phyloP scores from a whole-genome alignment of 2,797 vertebrate genomes.

The Melanotaenia pygmaea region DNA sequence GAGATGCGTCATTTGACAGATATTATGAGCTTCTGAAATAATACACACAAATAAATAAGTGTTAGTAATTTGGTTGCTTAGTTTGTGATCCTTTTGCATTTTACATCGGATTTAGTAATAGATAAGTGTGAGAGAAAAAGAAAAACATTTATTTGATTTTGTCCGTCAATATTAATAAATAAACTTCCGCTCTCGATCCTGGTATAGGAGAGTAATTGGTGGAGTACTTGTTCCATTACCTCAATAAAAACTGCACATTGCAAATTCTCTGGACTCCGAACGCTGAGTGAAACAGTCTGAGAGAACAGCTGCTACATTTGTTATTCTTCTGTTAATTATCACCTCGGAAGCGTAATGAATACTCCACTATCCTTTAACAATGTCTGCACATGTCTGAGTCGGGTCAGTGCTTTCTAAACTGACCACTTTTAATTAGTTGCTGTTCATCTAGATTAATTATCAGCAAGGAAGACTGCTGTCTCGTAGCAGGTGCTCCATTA shows the following conservation, averaged over 20 bases:
- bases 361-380: constrained; percentile 29
- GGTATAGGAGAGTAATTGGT: not conserved
- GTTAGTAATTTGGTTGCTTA: too few relatives aligned
- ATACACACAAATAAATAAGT: too few relatives aligned
- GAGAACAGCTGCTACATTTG: constrained; percentile 22
- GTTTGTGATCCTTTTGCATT: too few relatives aligned
- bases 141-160: too few relatives aligned
- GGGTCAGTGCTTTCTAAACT: constrained; percentile 14
- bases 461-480: constrained; percentile 18
- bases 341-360: constrained; percentile 3
- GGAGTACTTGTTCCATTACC: not conserved
- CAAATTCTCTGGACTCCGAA: not conserved
- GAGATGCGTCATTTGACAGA: too few relatives aligned
- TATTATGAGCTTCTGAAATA: too few relatives aligned
- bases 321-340: constrained; percentile 44
- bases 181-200: not conserved
- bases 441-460: constrained; percentile 36
- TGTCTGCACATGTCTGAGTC: constrained; percentile 1
- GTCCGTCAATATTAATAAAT: too few relatives aligned
- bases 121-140: not conserved
- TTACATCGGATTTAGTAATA: too few relatives aligned
- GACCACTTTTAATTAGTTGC: constrained; percentile 6
- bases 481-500: constrained; percentile 15
- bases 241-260: not conserved
- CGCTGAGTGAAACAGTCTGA: not conserved